Evolutionary conservation across 2,888 invertebrate genomes (phyloP), one percentile per base, ranked within the genome.

Genomic region (Tetropium fuscum): DNA sequence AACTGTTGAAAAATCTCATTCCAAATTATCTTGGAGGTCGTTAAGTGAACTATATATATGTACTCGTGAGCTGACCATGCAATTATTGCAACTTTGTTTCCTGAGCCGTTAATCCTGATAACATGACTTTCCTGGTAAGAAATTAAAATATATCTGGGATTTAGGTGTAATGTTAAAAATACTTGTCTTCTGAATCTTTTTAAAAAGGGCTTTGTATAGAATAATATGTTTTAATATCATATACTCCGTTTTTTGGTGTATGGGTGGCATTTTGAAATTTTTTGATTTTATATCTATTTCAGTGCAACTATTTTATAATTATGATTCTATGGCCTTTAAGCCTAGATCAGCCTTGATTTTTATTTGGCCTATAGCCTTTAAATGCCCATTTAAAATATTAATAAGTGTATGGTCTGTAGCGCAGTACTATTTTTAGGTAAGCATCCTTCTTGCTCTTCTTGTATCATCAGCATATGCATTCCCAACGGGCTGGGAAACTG

Each of bases 91-190:
- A 15, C 13, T 44, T 44, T 10, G 18, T 18, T n/a, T 15, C 19
- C 8, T 38, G 15, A 2, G 15, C 38, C 8, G 16, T 2, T 19
- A 40, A n/a, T 10, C 40, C 8, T n/a, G 8, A 10, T 19, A 40
- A 40, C 8, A 44, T 44, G 44, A 44, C 11, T 13, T 44, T 25
- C 4, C 2, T 44, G 44, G 44, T 44, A 44, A 44, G 44, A 13
- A 20, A 44, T 6, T 25, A 2, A 15, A 15, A 7, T 11, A 5
- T 15, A 10, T 38, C 10, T 5, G 8, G 8, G 10, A 27, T 6
- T 30, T 30, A 4, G 13, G 5, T 5, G n/a, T n/a, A 2, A 11
- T 32, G 5, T 18, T 18, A 8, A 3, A n/a, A n/a, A n/a, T n/a
- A n/a, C n/a, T n/a, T n/a, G n/a, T n/a, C n/a, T n/a, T n/a, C n/a